Evolutionary conservation across 1,140 invertebrate genomes (phyloP), one percentile per base, ranked within the genome.

Genomic region (Listronotus bonariensis): DNA sequence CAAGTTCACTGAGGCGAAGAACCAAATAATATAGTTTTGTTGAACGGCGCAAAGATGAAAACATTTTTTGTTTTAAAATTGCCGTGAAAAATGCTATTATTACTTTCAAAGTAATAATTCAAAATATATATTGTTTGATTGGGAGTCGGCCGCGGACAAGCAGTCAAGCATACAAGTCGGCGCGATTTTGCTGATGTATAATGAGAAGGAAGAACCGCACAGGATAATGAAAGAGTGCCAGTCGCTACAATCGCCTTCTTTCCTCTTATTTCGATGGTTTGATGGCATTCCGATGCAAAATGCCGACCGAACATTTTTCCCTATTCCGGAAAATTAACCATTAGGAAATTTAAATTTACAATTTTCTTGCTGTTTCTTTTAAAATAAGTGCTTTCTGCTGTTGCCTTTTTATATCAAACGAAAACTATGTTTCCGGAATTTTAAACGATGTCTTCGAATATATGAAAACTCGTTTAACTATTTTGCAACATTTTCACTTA

Each of bases 151-250:
- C 42, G 49, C 59, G 48, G 51, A 62, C 49, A 62, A 49, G 36
- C 61, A 56, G 52, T 48, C 51, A 54, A 63, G 36, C 61, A 32
- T 55, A 62, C 46, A 52, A 53, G 12, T 18, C 15, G 20, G 20
- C 20, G 40, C 49, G 36, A 60, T 51, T 60, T 34, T 53, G 49
- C 34, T 52, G n/a, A 26, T 32, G 36, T 41, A 63, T 63, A 63
- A 63, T 63, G 45, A 63, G 61, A 63, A 63, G 61, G 61, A 63
- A 53, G 53, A 63, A 63, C 51, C 61, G 61, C 61, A 51, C 46
- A 45, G 20, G 52, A 55, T 63, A 63, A 63, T 63, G 61, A 63
- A 63, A 63, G 61, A 63, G 61, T 63, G 51, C 61, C 15, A 63
- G 42, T 63, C 40, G 48, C 49, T 18, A 49, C 46, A 55, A 63